A percentile compares a stretch with the other conserved stretches of the same genome.
Evolutionary conservation across 2,888 invertebrate genomes (phyloP).

Genomic region (Drosophila histrio): DNA sequence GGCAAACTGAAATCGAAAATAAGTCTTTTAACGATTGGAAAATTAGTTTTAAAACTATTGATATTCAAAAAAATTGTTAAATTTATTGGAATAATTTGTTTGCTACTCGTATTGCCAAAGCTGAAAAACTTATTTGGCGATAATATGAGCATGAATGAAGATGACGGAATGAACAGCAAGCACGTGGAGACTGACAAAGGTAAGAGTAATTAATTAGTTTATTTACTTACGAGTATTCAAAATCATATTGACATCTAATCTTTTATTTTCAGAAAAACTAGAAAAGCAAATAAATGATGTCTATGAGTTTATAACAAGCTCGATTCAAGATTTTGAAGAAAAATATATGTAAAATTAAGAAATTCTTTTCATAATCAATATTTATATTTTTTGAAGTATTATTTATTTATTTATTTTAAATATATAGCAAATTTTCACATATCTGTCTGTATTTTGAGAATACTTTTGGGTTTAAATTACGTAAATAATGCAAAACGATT

Average conservation of each 20-base stretch:
- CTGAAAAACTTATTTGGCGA: conserved; percentile 82
- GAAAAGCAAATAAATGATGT: conserved; percentile 85
- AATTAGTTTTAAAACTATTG: conserved; percentile 90
- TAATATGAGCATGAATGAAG: conserved; percentile 68
- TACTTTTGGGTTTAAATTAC: not conserved
- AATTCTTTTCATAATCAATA: not conserved
- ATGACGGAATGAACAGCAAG: conserved; percentile 73
- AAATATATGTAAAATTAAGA: conserved; percentile 8
- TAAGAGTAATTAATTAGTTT: conserved; percentile 28
- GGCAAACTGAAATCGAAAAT: conserved; percentile 89
- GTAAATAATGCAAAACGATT: not conserved
- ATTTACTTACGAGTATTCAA: not conserved
- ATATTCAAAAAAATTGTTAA: conserved; percentile 93
- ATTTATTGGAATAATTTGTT: conserved; percentile 90
- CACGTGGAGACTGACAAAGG: conserved; percentile 72
- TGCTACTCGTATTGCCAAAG: conserved; percentile 91
- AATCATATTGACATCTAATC: not conserved
- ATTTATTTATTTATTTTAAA: conserved; percentile 30
- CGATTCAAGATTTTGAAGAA: conserved; percentile 57
- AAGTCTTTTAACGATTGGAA: conserved; percentile 89
- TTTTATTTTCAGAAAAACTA: conserved; percentile 70
- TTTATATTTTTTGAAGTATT: conserved; percentile 27
- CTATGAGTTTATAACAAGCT: conserved; percentile 85
- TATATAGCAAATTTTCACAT: not conserved
- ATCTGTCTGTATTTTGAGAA: not conserved